Conservation (phyloP, 2,888 invertebrate species). For the Cenopis cana region DNA sequence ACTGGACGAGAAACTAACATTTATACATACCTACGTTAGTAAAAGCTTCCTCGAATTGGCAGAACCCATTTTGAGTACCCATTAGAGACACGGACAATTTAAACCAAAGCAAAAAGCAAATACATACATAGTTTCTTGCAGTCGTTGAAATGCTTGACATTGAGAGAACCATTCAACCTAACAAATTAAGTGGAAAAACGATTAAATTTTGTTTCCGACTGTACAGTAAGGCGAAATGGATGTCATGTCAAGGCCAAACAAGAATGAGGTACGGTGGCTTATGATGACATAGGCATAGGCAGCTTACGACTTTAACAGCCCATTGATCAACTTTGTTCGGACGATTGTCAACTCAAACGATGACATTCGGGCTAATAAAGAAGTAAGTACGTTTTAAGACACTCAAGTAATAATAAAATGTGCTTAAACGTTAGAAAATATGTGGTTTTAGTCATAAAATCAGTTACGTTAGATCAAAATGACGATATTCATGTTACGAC, state of each 20-base stretch:
- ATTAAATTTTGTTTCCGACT: neutral
- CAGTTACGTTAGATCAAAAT: constrained; percentile 23
- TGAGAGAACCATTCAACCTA: neutral
- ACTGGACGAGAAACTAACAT: neutral
- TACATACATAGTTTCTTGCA: neutral
- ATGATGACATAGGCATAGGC: constrained; percentile 58
- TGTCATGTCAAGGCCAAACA: constrained; percentile 55
- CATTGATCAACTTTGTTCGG: constrained; percentile 42
- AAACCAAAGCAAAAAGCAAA: neutral
- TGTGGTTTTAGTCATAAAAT: constrained; percentile 19
- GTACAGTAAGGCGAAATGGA: constrained; percentile 32
- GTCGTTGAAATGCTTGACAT: neutral
- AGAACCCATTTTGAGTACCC: neutral
- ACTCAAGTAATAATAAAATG: constrained; percentile 3
- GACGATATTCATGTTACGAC: constrained; percentile 25
- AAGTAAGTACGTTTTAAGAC: neutral
- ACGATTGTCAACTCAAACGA: constrained; percentile 21
- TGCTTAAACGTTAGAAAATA: neutral
- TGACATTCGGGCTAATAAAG: constrained; percentile 17
- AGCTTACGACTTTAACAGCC: constrained; percentile 48
- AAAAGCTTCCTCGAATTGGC: neutral
- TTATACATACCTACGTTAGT: neutral
- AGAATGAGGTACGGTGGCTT: constrained; percentile 51
- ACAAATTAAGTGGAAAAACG: neutral
- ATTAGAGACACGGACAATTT: neutral